A percentile compares a stretch with the other conserved stretches of the same genome.
Conservation (phyloP, 35 echinoderm and acorn worm genomes). For the Chiridota heheva region DNA sequence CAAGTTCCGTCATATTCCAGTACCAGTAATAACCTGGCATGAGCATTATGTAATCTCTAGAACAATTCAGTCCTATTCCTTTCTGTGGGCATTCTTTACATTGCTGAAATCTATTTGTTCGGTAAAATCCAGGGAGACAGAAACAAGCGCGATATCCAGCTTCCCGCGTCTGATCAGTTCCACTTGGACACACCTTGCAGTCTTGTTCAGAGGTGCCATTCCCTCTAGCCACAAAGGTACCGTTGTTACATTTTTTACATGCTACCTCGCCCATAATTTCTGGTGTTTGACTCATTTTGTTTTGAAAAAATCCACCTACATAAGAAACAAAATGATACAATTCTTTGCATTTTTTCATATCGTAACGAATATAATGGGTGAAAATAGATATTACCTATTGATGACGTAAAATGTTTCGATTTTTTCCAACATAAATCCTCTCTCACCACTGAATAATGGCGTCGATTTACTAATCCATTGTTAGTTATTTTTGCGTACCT, state of each 20-base stretch:
- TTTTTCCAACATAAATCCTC: too few species aligned
- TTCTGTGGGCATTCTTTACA: conserved; percentile 34
- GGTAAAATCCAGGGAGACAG: conserved; percentile 34
- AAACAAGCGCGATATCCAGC: conserved; percentile 53
- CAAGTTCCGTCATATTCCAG: not conserved
- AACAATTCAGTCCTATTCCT: conserved; percentile 37
- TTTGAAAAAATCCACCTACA: conserved; percentile 53
- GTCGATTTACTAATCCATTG: too few species aligned
- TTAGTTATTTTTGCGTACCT: too few species aligned
- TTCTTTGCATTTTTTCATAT: too few species aligned
- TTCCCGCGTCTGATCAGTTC: conserved; percentile 23
- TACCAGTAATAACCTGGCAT: conserved; percentile 48
- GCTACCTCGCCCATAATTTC: not conserved
- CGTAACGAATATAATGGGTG: too few species aligned
- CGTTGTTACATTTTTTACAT: conserved; percentile 47
- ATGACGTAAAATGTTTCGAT: too few species aligned
- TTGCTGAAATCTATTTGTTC: conserved; percentile 39
- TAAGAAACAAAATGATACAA: not conserved
- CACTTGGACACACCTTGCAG: conserved; percentile 52
- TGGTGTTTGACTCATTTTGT: conserved; percentile 37
- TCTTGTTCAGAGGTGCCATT: not conserved
- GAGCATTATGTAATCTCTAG: conserved; percentile 16
- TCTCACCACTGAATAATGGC: too few species aligned
- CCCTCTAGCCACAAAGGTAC: conserved; percentile 14
- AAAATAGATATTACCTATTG: too few species aligned